A percentile compares a stretch with the other conserved stretches of the same genome.
Evolutionary conservation across 2,888 invertebrate species (phyloP).

Genomic region (Sinhomidia bicolor): DNA sequence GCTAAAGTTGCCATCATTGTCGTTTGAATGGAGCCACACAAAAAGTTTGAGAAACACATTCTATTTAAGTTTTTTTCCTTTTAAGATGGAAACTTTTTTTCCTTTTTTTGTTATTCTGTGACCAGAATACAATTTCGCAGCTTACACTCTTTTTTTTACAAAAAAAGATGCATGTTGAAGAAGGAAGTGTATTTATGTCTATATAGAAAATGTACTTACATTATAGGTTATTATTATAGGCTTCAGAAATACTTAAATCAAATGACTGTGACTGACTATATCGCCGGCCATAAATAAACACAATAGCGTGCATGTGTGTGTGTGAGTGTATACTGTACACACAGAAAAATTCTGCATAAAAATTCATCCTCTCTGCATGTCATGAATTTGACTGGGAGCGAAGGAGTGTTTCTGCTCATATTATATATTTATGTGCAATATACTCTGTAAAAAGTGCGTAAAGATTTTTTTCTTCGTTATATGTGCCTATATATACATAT

Average conservation of each 20-base stretch:
- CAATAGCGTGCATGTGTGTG: neutral
- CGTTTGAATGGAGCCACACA: neutral
- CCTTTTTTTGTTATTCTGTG: conserved; percentile 22
- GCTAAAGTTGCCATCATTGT: neutral
- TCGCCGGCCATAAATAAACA: conserved; percentile 12
- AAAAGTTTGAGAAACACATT: neutral
- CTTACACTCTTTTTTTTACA: neutral
- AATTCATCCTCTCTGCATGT: conserved; percentile 53
- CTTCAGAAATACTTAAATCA: neutral
- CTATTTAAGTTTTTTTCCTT: conserved; percentile 23
- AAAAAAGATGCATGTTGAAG: neutral
- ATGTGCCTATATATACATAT: too few species aligned
- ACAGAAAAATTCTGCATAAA: conserved; percentile 56
- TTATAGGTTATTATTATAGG: neutral
- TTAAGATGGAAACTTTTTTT: conserved; percentile 44
- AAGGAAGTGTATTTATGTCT: neutral
- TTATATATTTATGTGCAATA: neutral
- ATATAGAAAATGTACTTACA: neutral
- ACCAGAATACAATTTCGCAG: conserved; percentile 51
- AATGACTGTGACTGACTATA: neutral
- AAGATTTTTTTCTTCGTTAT: conserved; percentile 6
- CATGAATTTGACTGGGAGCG: conserved; percentile 39
- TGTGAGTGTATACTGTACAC: neutral
- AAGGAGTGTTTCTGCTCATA: neutral
- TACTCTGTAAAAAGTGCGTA: conserved; percentile 55